Conservation (phyloP, 1,140 invertebrate species). For the Lepidurus couesii region DNA sequence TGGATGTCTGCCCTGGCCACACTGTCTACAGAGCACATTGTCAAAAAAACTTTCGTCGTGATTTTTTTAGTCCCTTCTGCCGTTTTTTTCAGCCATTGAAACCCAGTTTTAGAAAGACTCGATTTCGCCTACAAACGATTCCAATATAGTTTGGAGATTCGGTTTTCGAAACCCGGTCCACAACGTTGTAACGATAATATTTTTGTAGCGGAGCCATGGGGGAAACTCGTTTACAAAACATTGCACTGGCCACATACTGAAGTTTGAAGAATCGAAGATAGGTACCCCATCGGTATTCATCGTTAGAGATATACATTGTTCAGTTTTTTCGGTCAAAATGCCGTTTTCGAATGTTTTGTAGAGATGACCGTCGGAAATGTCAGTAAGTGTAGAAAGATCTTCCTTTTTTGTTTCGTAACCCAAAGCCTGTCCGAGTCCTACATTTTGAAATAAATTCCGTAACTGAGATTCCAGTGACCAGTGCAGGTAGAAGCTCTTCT, state of each 20-base stretch:
- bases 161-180: neutral
- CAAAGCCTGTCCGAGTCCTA: too few species aligned
- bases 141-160: neutral
- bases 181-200: neutral
- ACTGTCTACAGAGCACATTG: neutral
- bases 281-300: neutral
- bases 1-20: neutral
- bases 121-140: neutral
- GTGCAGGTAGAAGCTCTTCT: too few species aligned
- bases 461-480: too few species aligned
- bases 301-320: neutral
- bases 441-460: too few species aligned
- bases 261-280: slow-evolving; percentile 6
- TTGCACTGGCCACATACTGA: neutral
- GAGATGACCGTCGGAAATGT: neutral
- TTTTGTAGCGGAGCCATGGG: neutral
- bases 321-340: neutral
- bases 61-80: neutral
- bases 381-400: neutral
- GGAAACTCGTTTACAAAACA: slow-evolving; percentile 1
- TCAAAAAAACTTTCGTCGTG: neutral
- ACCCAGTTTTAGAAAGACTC: neutral
- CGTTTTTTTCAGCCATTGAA: neutral
- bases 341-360: neutral
- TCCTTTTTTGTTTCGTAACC: neutral